Evolutionary conservation across 2,113 vertebrate genomes (phyloP).

Genomic region (Motacilla alba): DNA sequence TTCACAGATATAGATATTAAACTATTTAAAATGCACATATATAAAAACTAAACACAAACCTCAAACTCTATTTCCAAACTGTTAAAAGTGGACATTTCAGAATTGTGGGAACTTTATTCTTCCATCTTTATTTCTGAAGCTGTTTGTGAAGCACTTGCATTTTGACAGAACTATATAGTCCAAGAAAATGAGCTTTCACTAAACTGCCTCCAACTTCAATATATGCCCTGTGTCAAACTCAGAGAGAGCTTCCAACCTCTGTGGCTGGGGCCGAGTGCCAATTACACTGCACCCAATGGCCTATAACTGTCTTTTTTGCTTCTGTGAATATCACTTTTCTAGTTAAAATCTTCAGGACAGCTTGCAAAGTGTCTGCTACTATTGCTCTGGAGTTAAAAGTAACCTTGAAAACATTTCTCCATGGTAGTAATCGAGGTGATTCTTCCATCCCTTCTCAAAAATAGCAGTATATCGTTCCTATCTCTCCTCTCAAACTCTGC

Average conservation of each 20-base stretch:
- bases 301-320: slow-evolving; percentile 43
- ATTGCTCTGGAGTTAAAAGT: slow-evolving; percentile 43
- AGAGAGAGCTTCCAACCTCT: not conserved
- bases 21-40: not conserved
- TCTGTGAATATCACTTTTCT: slow-evolving; percentile 55
- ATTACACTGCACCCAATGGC: slow-evolving; percentile 6
- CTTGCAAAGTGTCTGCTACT: slow-evolving; percentile 51
- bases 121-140: not conserved
- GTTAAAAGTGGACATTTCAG: not conserved
- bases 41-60: not conserved
- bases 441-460: slow-evolving; percentile 42
- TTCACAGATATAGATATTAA: not conserved
- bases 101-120: not conserved
- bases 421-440: not conserved
- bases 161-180: not conserved
- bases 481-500: slow-evolving; percentile 16
- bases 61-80: not conserved
- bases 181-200: slow-evolving; percentile 44
- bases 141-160: not conserved
- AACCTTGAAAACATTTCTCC: slow-evolving; percentile 53
- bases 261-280: slow-evolving; percentile 6
- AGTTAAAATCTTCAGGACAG: slow-evolving; percentile 16
- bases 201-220: slow-evolving; percentile 31
- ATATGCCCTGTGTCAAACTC: not conserved
- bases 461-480: not conserved